Base-by-base conservation (phyloP, 2,888 invertebrate species). In the Brenthis ino region DNA sequence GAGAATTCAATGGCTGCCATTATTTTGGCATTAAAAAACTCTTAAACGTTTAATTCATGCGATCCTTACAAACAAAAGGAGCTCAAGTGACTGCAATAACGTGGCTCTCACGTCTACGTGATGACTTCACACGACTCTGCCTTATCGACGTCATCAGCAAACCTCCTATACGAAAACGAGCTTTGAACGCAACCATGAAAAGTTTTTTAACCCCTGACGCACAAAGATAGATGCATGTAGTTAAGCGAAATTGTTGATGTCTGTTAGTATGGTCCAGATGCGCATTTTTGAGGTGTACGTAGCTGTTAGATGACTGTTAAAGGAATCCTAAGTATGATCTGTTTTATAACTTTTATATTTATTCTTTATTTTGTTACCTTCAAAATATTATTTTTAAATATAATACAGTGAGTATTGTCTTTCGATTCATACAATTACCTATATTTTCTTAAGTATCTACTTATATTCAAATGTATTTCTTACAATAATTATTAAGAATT, bases 81-180 rank as follows among this genome's bases (percentile, higher is more conserved):
- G 57, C 67, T 75, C 67, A 64, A 74, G 75, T 69, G 75, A 65
- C 67, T 70, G 71, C 60, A 75, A 63, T 76, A 77, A 77, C 75
- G 72, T 73, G 70, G 69, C 76, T 70, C 74, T 75, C 70, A 69
- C 73, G 74, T 74, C 72, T 74, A 74, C 72, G 63, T 43, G 54
- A 63, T 75, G 78, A 77, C 75, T 72, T 75, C 67, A 72, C 74
- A 69, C 71, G 72, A 75, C 69, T 77, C 76, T 80, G 79, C 79
- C 75, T 76, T 80, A 80, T 80, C 80, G 71, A 61, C 74, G 64
- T 76, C 77, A 79, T 78, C 79, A 73, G 71, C 63, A 77, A 76
- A 77, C 74, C 76, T 76, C 73, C 72, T 69, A 71, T 69, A 71
- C 72, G 71, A 69, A 66, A 69, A 69, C 64, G 70, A 64, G 70